phyloP scores from a whole-genome alignment of 2,888 invertebrate genomes.

The Brachypalpus laphriformis region DNA sequence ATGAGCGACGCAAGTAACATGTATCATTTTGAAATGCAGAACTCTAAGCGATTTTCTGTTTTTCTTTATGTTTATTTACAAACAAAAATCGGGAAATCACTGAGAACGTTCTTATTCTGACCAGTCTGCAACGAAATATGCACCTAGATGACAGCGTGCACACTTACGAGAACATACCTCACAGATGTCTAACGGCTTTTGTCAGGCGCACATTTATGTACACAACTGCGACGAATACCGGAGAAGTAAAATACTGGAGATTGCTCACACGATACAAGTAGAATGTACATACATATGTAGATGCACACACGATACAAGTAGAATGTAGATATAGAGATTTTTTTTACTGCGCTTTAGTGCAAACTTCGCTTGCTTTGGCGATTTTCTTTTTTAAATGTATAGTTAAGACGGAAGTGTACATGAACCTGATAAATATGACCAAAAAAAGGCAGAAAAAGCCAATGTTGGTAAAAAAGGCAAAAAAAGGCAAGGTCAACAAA shows the following conservation, averaged over 20 bases:
- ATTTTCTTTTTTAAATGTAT: neutral
- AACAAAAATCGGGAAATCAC: too few species aligned
- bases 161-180: neutral
- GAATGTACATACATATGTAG: neutral
- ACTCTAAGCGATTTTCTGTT: slow-evolving; percentile 73
- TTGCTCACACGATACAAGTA: too few species aligned
- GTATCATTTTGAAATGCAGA: slow-evolving; percentile 73
- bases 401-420: slow-evolving; percentile 8
- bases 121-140: too few species aligned
- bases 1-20: too few species aligned
- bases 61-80: slow-evolving; percentile 75
- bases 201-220: neutral
- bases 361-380: too few species aligned
- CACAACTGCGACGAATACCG: slow-evolving; percentile 1
- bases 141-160: neutral
- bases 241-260: too few species aligned
- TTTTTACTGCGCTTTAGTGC: neutral
- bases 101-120: too few species aligned
- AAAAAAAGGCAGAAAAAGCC: slow-evolving; percentile 7
- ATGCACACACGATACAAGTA: slow-evolving; percentile 9
- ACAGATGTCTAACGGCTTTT: neutral
- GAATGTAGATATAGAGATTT: neutral
- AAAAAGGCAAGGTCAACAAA: too few species aligned
- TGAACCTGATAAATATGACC: slow-evolving; percentile 10
- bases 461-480: neutral